Evolutionary conservation across 2,888 invertebrate species (phyloP).

Genomic region (Ectropis crepuscularia): DNA sequence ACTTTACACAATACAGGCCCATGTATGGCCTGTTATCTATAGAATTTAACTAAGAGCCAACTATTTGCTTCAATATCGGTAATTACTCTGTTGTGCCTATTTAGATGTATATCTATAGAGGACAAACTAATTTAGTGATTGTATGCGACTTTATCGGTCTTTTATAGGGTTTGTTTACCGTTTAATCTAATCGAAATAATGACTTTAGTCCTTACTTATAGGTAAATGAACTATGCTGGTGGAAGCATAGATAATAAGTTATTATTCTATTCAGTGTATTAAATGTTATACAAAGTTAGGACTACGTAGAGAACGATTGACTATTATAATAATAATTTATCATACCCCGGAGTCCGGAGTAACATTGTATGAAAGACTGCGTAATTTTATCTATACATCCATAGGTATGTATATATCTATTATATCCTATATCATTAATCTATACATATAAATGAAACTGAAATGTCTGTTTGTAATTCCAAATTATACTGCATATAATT

Average conservation of each 20-base stretch:
- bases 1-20: too few relatives aligned
- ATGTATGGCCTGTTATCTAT: not conserved
- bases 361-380: too few relatives aligned
- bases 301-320: too few relatives aligned
- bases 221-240: constrained; percentile 3
- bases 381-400: too few relatives aligned
- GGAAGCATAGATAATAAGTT: not conserved
- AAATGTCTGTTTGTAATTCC: too few relatives aligned
- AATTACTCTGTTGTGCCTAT: constrained; percentile 3
- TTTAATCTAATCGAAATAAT: constrained; percentile 18
- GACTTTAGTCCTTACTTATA: not conserved
- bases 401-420: too few relatives aligned
- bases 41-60: not conserved
- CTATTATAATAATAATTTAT: too few relatives aligned
- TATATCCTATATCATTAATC: too few relatives aligned
- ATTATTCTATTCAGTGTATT: not conserved
- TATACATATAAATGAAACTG: too few relatives aligned
- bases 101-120: constrained; percentile 8
- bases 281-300: too few relatives aligned
- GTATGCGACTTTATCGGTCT: constrained; percentile 9
- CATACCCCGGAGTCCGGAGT: too few relatives aligned
- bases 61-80: constrained; percentile 1
- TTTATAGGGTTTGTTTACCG: constrained; percentile 16
- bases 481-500: too few relatives aligned
- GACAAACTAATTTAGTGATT: constrained; percentile 16